Evolutionary conservation across 2,888 invertebrate species (phyloP).

Genomic region (Liodrosophila aerea): DNA sequence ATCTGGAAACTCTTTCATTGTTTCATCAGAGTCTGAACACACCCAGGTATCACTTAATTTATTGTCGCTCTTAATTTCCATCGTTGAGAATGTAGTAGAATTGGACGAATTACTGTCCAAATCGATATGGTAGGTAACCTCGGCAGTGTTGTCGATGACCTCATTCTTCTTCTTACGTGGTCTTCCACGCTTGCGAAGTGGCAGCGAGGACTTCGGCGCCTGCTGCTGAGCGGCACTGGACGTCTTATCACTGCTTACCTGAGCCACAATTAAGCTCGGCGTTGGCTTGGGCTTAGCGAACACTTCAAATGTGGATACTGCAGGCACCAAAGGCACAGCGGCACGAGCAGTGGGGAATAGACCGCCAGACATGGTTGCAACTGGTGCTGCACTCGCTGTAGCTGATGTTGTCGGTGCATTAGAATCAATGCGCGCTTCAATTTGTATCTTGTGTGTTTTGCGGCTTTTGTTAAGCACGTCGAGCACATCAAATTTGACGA

Average conservation of each 20-base stretch:
- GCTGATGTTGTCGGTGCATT: slow-evolving; percentile 54
- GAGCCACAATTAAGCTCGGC: slow-evolving; percentile 74
- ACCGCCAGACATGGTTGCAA: slow-evolving; percentile 1
- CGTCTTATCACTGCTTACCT: slow-evolving; percentile 66
- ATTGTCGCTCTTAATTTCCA: slow-evolving; percentile 39
- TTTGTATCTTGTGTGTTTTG: slow-evolving; percentile 80
- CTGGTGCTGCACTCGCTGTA: slow-evolving; percentile 7
- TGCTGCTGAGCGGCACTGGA: slow-evolving; percentile 1
- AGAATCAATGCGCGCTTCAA: slow-evolving; percentile 81
- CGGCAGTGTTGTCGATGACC: no score
- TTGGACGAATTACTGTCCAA: background rate
- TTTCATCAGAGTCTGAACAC: slow-evolving; percentile 43
- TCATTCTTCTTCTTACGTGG: slow-evolving; percentile 54
- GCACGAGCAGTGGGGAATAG: slow-evolving; percentile 12
- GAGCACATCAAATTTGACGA: slow-evolving; percentile 81
- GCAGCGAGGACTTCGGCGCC: slow-evolving; percentile 9
- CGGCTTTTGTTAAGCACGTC: slow-evolving; percentile 80
- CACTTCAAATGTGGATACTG: slow-evolving; percentile 28
- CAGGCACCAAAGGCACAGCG: slow-evolving; percentile 8
- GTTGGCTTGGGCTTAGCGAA: slow-evolving; percentile 65
- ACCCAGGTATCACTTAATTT: slow-evolving; percentile 21
- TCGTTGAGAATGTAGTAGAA: background rate
- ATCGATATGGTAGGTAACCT: background rate
- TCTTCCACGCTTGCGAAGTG: slow-evolving; percentile 63
- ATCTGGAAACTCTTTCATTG: slow-evolving; percentile 15